These are phyloP conservation scores for Theristicus caerulescens DNA, from an alignment of 2,113 vertebrate species.

Conservation along the genomic window DNA sequence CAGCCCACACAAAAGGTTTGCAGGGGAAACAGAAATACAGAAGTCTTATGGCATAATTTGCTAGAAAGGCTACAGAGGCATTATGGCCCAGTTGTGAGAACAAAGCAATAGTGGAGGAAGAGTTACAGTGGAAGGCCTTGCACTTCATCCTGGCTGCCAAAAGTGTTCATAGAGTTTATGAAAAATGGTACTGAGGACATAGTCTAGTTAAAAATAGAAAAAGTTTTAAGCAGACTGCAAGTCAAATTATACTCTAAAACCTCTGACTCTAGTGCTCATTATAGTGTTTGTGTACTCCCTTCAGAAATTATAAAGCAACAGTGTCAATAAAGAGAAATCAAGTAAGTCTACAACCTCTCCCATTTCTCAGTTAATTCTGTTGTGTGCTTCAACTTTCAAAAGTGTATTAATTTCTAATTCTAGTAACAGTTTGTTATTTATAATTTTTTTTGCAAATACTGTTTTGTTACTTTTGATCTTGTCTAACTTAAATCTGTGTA, in stretches of 20 bases:
- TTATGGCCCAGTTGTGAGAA: neutral
- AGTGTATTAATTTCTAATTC: neutral
- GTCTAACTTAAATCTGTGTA: neutral
- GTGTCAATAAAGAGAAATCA: neutral
- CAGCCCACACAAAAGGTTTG: neutral
- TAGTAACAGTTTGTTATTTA: neutral
- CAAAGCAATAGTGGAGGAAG: neutral
- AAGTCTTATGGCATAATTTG: neutral
- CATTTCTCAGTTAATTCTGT: neutral
- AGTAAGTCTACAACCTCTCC: neutral
- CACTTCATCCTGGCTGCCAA: neutral
- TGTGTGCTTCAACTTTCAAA: neutral
- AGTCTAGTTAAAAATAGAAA: neutral
- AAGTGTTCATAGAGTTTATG: neutral
- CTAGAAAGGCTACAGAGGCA: neutral
- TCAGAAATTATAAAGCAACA: neutral
- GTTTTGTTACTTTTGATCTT: neutral
- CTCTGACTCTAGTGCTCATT: neutral
- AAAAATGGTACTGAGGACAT: neutral
- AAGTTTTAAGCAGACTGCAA: neutral
- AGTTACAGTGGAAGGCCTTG: neutral
- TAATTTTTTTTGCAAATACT: neutral
- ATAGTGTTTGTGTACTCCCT: neutral
- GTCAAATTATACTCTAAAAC: neutral
- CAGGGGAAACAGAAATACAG: neutral